phyloP scores from a whole-genome alignment of 2,113 vertebrate species.

The Mesembrinibis cayennensis region DNA sequence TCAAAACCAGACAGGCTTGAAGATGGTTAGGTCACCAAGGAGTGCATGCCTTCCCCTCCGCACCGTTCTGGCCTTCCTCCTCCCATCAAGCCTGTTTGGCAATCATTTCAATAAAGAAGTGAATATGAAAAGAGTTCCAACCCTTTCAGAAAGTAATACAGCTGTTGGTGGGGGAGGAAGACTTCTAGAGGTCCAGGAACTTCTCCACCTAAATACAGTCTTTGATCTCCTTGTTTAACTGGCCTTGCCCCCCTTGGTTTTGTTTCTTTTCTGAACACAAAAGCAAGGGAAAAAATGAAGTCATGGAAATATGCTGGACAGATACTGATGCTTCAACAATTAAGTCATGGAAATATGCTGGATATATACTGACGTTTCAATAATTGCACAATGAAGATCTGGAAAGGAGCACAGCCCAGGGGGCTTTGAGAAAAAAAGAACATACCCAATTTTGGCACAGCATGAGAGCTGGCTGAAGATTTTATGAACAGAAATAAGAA shows the following conservation, averaged over 20 bases:
- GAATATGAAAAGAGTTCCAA: background rate
- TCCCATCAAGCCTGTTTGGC: background rate
- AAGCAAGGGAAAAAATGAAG: background rate
- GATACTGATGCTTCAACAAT: background rate
- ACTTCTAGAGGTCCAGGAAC: background rate
- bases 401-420: background rate
- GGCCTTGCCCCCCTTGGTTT: background rate
- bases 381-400: background rate
- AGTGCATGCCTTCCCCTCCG: accelerated
- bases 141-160: background rate
- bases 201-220: background rate
- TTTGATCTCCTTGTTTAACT: background rate
- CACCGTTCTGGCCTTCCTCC: background rate
- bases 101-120: background rate
- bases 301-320: background rate
- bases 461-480: background rate
- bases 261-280: background rate
- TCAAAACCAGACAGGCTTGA: background rate
- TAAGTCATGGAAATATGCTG: background rate
- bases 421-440: background rate
- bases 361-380: background rate
- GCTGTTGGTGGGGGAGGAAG: background rate
- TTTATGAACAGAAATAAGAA: background rate
- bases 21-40: background rate
- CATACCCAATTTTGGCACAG: background rate